Evolutionary conservation across 2,113 vertebrate species (phyloP), one percentile per base, ranked within the genome.

Genomic region (Pongo abelii): DNA sequence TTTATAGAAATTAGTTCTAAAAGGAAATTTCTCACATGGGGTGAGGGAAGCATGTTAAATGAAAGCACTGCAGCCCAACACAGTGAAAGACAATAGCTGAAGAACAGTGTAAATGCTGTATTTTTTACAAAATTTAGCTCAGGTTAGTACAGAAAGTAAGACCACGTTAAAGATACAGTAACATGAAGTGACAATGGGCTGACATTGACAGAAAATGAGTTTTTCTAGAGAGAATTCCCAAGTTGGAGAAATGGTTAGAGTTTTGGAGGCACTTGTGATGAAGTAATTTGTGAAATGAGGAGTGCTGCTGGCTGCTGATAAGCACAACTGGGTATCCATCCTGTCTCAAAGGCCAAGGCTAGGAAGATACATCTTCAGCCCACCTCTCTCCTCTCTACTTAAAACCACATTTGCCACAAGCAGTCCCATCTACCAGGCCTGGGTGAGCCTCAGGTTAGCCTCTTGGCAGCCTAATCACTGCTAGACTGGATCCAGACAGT

Each of bases 171-270:
- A 93, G 87, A 87, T 57, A 95, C 7, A 72, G 69, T 52, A 84
- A 70, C 27, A 25, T 87, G 81, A 93, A 83, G 77, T 11, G 77
- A 48, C 38, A 88, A 18, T 94, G 52, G 77, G 61, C 50, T 88
- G 83, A 78, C 16, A 46, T 1, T 67, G 94, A 80, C 88, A 89
- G 70, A 59, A 70, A 84, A 57, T 88, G 86, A 89, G 52, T 84
- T 52, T 89, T 92, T 84, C 94, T 89, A 78, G 84, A 89, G 80
- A 94, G 48, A 80, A 86, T 75, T 91, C 46, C 27, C 40, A 74
- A 86, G 78, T 40, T 84, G 77, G 92, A 94, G 43, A 91, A 93
- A 61, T 38, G 70, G 27, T 84, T 77, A 84, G 50, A 46, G 11
- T 88, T 89, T 89, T 64, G 52, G 70, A 79, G 70, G 67, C 78